These are phyloP conservation scores for Micromesistius poutassou DNA, from an alignment of 2,797 vertebrate species.

Conservation along the genomic window DNA sequence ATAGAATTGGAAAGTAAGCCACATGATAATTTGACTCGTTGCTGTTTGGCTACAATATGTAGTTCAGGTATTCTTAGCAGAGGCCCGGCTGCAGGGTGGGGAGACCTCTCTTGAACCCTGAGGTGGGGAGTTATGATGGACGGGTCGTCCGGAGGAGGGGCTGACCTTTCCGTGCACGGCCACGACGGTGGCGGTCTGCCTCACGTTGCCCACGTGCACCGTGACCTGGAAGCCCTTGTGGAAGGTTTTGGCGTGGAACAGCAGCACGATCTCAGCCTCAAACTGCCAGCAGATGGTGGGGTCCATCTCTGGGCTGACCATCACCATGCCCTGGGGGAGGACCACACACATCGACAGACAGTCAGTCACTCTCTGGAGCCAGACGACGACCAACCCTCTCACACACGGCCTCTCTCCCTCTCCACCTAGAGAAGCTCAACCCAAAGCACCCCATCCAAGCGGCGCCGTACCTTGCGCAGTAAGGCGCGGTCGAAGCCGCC, in stretches of 20 bases:
- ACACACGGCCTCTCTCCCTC: background rate
- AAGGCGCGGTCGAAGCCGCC: slow-evolving; percentile 90
- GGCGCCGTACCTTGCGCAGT: slow-evolving; percentile 83
- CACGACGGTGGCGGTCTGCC: slow-evolving; percentile 93
- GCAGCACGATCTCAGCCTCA: slow-evolving; percentile 93
- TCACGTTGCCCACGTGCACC: slow-evolving; percentile 92
- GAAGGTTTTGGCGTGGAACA: slow-evolving; percentile 96
- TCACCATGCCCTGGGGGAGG: slow-evolving; percentile 89
- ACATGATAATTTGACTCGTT: no score
- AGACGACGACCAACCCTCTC: background rate
- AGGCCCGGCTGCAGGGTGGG: no score
- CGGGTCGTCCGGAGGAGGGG: background rate
- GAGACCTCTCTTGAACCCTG: no score
- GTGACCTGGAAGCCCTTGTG: slow-evolving; percentile 98
- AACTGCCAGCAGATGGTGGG: slow-evolving; percentile 96
- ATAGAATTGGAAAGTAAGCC: no score
- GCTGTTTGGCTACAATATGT: no score
- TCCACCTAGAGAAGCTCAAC: no score
- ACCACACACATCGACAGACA: slow-evolving; percentile 7
- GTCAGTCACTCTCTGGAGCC: background rate
- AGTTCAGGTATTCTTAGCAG: no score
- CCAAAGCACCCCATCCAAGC: no score
- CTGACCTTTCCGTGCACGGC: slow-evolving; percentile 93
- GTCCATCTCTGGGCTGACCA: slow-evolving; percentile 98
- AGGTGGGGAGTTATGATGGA: no score